Conservation (phyloP, 2,113 vertebrate genomes). For the Albula goreensis region DNA sequence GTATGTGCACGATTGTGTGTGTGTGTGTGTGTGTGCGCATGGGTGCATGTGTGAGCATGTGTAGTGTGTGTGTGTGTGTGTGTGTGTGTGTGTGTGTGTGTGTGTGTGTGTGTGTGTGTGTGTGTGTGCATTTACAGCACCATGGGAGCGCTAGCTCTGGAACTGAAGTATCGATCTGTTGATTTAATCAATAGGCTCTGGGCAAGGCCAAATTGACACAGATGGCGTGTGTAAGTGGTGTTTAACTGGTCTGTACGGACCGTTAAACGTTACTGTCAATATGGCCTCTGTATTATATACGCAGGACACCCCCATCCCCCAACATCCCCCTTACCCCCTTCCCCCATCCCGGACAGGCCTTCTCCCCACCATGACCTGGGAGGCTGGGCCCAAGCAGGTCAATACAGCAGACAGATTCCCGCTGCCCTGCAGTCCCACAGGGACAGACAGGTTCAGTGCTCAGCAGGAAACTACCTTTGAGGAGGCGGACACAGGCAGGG, state of each 20-base stretch:
- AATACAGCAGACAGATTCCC: not conserved
- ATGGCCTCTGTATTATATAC: not conserved
- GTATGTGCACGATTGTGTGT: slow-evolving; percentile 1
- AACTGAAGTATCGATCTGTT: slow-evolving; percentile 38
- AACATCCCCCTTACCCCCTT: not conserved
- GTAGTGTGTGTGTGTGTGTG: not conserved
- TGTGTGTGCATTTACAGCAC: not conserved
- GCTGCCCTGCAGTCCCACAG: not conserved
- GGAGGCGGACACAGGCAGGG: too few species aligned
- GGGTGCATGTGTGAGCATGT: not conserved
- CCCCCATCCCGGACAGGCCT: not conserved
- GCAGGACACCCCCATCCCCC: not conserved
- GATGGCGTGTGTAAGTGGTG: slow-evolving; percentile 41
- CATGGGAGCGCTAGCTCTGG: not conserved
- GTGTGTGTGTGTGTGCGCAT: not conserved
- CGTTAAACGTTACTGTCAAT: slow-evolving; percentile 40
- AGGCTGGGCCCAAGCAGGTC: not conserved
- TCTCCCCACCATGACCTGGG: not conserved
- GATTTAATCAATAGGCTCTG: slow-evolving; percentile 43
- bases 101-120: not conserved
- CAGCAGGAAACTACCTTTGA: not conserved
- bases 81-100: not conserved
- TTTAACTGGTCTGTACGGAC: slow-evolving; percentile 41
- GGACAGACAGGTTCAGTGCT: not conserved
- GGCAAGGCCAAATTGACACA: slow-evolving; percentile 41